Conservation (phyloP, 2,113 vertebrate species). For the Onychorhynchus coronatus region DNA sequence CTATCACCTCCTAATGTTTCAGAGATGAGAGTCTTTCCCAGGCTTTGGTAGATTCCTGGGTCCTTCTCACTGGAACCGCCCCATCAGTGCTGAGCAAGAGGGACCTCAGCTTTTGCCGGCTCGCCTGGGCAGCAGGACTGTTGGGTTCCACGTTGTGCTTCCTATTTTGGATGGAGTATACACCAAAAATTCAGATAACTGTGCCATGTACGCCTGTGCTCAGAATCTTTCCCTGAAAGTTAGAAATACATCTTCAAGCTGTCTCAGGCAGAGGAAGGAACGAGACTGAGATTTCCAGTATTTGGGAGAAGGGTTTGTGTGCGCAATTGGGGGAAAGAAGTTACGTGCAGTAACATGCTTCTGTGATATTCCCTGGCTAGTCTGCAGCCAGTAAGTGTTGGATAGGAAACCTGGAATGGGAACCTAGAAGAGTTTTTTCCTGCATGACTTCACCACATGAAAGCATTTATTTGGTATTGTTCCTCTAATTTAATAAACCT, state of each 20-base stretch:
- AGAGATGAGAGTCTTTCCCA: not conserved
- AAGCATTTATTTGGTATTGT: not conserved
- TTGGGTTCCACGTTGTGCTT: not conserved
- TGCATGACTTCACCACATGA: rapidly evolving
- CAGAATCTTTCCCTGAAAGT: not conserved
- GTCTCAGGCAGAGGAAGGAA: not conserved
- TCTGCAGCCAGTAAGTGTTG: not conserved
- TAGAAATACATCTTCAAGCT: not conserved
- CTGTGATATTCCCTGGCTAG: not conserved
- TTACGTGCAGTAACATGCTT: not conserved
- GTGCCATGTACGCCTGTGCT: not conserved
- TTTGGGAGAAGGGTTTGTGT: not conserved
- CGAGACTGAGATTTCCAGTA: not conserved
- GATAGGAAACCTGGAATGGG: not conserved
- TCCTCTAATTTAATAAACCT: not conserved
- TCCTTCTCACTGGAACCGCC: not conserved
- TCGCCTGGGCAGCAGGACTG: not conserved
- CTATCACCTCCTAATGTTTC: not conserved
- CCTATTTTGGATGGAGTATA: not conserved
- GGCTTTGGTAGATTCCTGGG: not conserved
- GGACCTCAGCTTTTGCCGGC: not conserved
- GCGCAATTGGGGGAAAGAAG: not conserved
- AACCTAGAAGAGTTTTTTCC: not conserved
- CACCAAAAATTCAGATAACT: not conserved
- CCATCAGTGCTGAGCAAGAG: rapidly evolving